Evolutionary conservation across 2,888 invertebrate species (phyloP).

Genomic region (Cepaea hortensis): DNA sequence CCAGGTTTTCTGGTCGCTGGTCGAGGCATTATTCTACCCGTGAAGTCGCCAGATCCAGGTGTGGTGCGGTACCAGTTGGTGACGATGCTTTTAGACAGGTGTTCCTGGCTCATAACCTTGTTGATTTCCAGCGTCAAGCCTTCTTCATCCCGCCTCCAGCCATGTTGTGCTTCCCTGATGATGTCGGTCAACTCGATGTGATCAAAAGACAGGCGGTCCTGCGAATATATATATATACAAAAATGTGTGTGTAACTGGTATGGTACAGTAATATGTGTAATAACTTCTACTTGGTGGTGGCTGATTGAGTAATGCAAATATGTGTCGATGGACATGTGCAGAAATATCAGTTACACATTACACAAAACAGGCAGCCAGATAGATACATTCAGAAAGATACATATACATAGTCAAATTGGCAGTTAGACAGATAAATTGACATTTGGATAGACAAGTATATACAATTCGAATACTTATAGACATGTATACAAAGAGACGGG

Average conservation of each 20-base stretch:
- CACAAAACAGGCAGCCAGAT: no score
- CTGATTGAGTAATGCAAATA: no score
- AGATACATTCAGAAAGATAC: no score
- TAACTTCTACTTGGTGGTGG: background rate
- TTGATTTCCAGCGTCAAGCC: slow-evolving; percentile 39
- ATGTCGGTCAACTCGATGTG: slow-evolving; percentile 38
- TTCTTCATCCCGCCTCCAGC: slow-evolving; percentile 37
- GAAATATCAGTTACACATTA: no score
- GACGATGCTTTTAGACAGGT: slow-evolving; percentile 37
- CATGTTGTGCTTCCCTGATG: slow-evolving; percentile 35
- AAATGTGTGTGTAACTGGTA: background rate
- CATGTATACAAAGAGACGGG: no score
- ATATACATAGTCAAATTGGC: no score
- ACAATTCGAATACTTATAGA: no score
- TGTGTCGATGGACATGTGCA: no score
- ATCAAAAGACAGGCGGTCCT: slow-evolving; percentile 43
- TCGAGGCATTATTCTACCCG: no score
- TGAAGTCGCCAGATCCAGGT: slow-evolving; percentile 8
- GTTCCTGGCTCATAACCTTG: slow-evolving; percentile 44
- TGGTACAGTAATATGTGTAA: background rate
- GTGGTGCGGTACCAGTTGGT: slow-evolving; percentile 38
- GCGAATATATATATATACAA: background rate
- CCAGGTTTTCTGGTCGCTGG: background rate
- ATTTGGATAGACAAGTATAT: no score
- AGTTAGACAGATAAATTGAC: no score